Conservation (phyloP, 2,888 invertebrate species). For the Cepaea hortensis region DNA sequence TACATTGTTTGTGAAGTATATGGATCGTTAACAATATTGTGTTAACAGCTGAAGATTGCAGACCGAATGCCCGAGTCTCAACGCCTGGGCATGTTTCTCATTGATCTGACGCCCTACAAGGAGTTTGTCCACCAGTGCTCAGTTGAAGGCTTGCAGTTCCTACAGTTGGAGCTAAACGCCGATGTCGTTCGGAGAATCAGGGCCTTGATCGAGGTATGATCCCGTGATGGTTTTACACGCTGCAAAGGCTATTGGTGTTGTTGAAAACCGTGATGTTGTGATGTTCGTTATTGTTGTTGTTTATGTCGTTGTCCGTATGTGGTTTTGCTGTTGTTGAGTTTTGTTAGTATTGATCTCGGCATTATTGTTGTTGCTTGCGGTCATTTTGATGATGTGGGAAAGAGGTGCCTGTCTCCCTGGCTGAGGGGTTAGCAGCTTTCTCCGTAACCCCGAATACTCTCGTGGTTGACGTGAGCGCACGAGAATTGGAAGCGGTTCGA, state of each 20-base stretch:
- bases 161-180: constrained; percentile 29
- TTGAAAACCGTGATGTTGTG: neutral
- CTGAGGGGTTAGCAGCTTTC: no score
- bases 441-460: no score
- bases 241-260: no score
- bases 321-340: no score
- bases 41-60: constrained; percentile 29
- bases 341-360: no score
- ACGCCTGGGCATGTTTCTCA: constrained; percentile 40
- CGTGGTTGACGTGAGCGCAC: no score
- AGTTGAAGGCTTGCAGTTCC: neutral
- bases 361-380: no score
- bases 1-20: neutral
- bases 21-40: neutral
- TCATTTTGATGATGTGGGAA: no score
- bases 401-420: no score
- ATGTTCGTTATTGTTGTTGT: neutral
- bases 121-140: constrained; percentile 3
- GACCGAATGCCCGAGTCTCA: constrained; percentile 40
- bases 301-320: no score
- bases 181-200: constrained; percentile 19
- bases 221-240: no score
- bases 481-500: no score
- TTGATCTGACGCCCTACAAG: constrained; percentile 35
- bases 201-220: constrained; percentile 11